phyloP scores from a whole-genome alignment of 2,888 invertebrate genomes.

The Norana najaformis region DNA sequence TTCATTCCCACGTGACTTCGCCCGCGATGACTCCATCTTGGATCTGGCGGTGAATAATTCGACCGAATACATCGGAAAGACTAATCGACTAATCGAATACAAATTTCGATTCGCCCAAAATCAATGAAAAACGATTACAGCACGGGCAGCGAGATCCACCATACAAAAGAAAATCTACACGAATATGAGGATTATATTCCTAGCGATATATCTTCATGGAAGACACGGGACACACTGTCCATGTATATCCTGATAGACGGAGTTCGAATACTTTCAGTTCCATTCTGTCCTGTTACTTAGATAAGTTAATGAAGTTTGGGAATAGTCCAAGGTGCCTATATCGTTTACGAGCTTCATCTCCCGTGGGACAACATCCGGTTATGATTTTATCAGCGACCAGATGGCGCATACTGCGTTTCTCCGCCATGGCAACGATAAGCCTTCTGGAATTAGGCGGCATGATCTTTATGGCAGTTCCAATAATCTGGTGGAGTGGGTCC shows the following conservation, averaged over 20 bases:
- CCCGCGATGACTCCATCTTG: background rate
- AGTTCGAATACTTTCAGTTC: background rate
- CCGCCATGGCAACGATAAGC: constrained; percentile 17
- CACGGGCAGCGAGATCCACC: background rate
- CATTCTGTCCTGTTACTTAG: background rate
- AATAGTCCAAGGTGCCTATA: constrained; percentile 17
- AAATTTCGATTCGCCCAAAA: background rate
- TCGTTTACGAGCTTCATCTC: constrained; percentile 8
- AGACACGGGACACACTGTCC: background rate
- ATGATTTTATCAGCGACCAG: constrained; percentile 23
- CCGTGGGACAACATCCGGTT: background rate
- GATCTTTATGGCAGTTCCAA: constrained; percentile 20
- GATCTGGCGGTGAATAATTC: constrained; percentile 17
- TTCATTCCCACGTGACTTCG: background rate
- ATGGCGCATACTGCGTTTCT: background rate
- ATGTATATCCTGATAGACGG: background rate
- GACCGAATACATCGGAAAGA: background rate
- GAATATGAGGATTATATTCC: background rate
- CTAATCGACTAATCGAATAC: constrained; percentile 23
- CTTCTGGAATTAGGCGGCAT: background rate
- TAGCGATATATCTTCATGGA: background rate
- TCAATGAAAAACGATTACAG: constrained; percentile 10
- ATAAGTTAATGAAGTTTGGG: constrained; percentile 25
- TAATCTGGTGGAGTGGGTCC: constrained; percentile 6
- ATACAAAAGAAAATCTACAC: background rate